Evolutionary conservation across 2,797 vertebrate species (phyloP).

Genomic region (Chloroceryle inda): DNA sequence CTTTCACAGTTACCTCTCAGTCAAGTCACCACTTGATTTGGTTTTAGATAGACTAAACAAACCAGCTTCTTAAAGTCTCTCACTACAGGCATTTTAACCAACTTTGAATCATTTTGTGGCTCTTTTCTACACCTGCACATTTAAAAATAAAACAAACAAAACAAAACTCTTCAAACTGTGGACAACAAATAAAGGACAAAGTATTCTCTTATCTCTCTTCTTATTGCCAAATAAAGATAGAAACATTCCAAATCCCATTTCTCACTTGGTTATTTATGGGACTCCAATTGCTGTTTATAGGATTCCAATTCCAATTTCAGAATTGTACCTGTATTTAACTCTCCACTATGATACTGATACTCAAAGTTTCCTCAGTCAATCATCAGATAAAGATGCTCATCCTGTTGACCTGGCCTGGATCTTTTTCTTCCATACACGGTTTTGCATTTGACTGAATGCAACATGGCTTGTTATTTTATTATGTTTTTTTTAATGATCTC

Average conservation of each 20-base stretch:
- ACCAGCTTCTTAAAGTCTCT: not conserved
- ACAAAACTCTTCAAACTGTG: not conserved
- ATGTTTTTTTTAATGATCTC: not conserved
- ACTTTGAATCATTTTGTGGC: not conserved
- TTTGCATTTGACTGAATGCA: not conserved
- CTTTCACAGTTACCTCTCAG: slow-evolving; percentile 10
- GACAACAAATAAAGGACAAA: not conserved
- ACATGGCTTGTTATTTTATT: not conserved
- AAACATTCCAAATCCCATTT: not conserved
- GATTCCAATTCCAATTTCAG: not conserved
- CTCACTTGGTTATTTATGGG: not conserved
- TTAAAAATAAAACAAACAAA: not conserved
- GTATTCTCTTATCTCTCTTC: not conserved
- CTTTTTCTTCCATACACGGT: not conserved
- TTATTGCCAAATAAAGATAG: not conserved
- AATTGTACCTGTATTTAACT: not conserved
- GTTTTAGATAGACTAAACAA: not conserved
- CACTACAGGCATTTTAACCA: not conserved
- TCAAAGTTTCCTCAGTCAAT: not conserved
- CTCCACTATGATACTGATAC: not conserved
- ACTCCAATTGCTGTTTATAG: not conserved
- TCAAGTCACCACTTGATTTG: not conserved
- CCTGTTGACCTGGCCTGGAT: not conserved
- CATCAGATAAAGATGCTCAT: not conserved
- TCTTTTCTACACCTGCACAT: not conserved